Base-by-base conservation (phyloP, 2,113 vertebrate species). In the Calypte anna region DNA sequence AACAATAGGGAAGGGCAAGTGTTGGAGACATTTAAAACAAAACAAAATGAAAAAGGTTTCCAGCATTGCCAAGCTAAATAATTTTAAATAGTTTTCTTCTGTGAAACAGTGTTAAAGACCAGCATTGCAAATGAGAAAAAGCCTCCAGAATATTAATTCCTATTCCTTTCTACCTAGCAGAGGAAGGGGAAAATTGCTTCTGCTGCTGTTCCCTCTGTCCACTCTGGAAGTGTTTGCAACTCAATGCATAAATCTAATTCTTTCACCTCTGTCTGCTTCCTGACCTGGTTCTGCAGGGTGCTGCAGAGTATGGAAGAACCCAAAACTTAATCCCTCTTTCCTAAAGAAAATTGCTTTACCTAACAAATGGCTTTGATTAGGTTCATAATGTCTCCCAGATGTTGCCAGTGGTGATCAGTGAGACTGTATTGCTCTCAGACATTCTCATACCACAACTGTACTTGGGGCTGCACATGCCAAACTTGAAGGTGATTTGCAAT, bases 401-500 rank as follows among this genome's bases (percentile, higher is more conserved):
- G 91, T 75, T 90, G 67, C 55, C 40, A 86, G 78, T 74, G 48
- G 31, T 10, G 15, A 64, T 84, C 82, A 79, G 64, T 91, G 74
- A 93, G 90, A 88, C 83, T 86, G 86, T 84, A 86, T 88, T 91
- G 80, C 78, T 91, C 84, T 58, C 44, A 91, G 54, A 84, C 25
- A 55, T 94, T 84, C 73, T 8, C 16, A 14, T 31, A 38, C 16
- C 10, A 5, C 23, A 70, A 44, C 7, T 61, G 44, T 50, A 57
- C 54, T 94, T 67, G 76, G 48, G 66, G 78, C 61, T 58, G 19
- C 57, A 76, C 33, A 27, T 89, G 82, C 69, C 55, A 76, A 83
- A 74, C 87, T 74, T 91, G 87, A 96, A 94, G 92, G 94, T 94
- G 93, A 91, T 94, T 89, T 93, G 75, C 74, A 90, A 66, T 78